Percentiles rank a stretch among this genome's conserved stretches.
Conservation (phyloP, 2,888 invertebrate genomes). For the Sericinus montela region DNA sequence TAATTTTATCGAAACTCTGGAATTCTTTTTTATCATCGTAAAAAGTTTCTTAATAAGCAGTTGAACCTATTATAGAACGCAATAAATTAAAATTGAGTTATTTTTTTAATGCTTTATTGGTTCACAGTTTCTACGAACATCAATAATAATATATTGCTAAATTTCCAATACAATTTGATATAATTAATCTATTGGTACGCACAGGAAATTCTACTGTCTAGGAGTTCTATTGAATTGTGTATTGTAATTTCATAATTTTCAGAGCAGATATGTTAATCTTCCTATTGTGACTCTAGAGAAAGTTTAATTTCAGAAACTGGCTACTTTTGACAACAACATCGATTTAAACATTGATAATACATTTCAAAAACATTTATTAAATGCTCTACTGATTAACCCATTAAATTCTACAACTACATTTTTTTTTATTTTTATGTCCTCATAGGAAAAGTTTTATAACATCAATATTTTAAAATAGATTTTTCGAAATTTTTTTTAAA, state of each 20-base stretch:
- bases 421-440: background rate
- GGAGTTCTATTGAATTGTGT: background rate
- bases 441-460: slow-evolving; percentile 2
- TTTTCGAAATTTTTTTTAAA: slow-evolving; percentile 4
- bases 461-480: slow-evolving; percentile 9
- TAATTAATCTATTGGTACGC: slow-evolving; percentile 13
- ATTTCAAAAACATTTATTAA: background rate
- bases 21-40: too few relatives aligned
- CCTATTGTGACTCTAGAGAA: background rate
- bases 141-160: slow-evolving; percentile 3
- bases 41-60: too few relatives aligned
- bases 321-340: background rate
- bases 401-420: background rate
- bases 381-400: background rate
- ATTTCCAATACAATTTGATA: background rate
- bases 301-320: background rate
- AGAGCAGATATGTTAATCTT: slow-evolving; percentile 3
- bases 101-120: slow-evolving; percentile 10
- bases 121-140: slow-evolving; percentile 7
- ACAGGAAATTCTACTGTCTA: slow-evolving; percentile 7
- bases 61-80: too few relatives aligned
- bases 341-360: background rate
- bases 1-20: too few relatives aligned
- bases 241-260: background rate
- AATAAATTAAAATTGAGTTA: too few relatives aligned